Conservation (phyloP, 2,888 invertebrate genomes). For the Peribatodes rhomboidaria region DNA sequence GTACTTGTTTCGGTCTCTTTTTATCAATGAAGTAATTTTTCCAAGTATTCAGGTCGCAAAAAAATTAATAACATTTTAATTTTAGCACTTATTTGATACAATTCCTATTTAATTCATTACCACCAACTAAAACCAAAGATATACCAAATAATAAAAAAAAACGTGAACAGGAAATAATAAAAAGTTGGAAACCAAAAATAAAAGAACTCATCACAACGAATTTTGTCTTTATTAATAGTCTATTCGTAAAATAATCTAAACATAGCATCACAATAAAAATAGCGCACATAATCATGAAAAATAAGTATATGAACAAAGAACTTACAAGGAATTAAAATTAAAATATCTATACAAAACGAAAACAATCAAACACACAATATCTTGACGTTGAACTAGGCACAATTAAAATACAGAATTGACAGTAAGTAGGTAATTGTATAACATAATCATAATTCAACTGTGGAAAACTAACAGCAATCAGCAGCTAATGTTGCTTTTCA, state of each 20-base stretch:
- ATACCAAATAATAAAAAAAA: background rate
- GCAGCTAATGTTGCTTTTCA: background rate
- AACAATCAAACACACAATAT: conserved; percentile 42
- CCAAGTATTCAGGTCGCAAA: background rate
- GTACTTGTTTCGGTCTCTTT: conserved; percentile 24
- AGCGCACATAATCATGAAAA: conserved; percentile 66
- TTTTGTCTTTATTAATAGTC: conserved; percentile 81
- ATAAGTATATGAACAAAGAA: conserved; percentile 56
- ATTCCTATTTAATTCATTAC: conserved; percentile 1
- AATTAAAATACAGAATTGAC: conserved; percentile 47
- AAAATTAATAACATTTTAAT: background rate
- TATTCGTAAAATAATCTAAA: conserved; percentile 81
- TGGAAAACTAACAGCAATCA: background rate
- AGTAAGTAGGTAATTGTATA: conserved; percentile 25
- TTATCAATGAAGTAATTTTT: conserved; percentile 41
- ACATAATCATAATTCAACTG: background rate
- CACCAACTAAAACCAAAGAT: background rate
- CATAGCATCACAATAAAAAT: conserved; percentile 81
- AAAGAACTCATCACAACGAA: conserved; percentile 70
- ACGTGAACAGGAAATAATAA: background rate
- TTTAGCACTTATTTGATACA: conserved; percentile 34
- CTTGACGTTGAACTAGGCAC: conserved; percentile 23
- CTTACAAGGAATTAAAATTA: conserved; percentile 60
- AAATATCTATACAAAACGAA: conserved; percentile 55
- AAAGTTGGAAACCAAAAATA: conserved; percentile 57